phyloP scores from a whole-genome alignment of 2,888 invertebrate species.

The Loripinus fragilis region DNA sequence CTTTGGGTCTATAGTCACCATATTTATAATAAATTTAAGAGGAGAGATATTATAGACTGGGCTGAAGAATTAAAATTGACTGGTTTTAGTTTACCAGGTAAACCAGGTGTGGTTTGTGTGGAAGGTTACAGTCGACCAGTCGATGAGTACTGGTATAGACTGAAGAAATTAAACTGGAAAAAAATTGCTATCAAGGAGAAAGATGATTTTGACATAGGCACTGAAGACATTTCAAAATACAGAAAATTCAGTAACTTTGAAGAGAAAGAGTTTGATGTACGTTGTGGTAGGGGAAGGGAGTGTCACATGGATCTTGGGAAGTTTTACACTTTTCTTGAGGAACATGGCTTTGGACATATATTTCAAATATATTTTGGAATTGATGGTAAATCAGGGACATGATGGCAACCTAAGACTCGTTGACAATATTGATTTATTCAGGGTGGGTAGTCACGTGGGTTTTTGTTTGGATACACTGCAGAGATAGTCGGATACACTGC shows the following conservation, averaged over 20 bases:
- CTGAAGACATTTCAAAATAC: conserved; percentile 80
- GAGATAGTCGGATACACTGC: too few species aligned
- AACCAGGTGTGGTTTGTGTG: conserved; percentile 96
- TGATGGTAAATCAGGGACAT: conserved; percentile 68
- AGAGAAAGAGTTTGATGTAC: conserved; percentile 85
- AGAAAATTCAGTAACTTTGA: conserved; percentile 88
- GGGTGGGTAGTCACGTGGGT: too few species aligned
- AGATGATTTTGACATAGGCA: conserved; percentile 85
- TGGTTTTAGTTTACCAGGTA: conserved; percentile 95
- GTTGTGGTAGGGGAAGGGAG: conserved; percentile 84
- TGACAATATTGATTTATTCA: too few species aligned
- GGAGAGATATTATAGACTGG: conserved; percentile 90
- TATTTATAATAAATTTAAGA: conserved; percentile 94
- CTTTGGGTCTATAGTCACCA: conserved; percentile 98
- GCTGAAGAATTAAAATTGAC: conserved; percentile 89
- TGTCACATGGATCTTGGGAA: conserved; percentile 92
- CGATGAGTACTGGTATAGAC: conserved; percentile 91
- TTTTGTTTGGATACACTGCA: too few species aligned
- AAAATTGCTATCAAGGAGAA: conserved; percentile 90
- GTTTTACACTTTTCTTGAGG: conserved; percentile 90
- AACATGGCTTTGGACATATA: conserved; percentile 88
- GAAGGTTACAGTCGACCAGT: conserved; percentile 87
- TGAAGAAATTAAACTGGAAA: conserved; percentile 93
- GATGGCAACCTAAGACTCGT: too few species aligned
- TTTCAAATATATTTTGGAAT: conserved; percentile 92